Conservation (phyloP, 2,113 vertebrate species). For the Erythrolamprus reginae region DNA sequence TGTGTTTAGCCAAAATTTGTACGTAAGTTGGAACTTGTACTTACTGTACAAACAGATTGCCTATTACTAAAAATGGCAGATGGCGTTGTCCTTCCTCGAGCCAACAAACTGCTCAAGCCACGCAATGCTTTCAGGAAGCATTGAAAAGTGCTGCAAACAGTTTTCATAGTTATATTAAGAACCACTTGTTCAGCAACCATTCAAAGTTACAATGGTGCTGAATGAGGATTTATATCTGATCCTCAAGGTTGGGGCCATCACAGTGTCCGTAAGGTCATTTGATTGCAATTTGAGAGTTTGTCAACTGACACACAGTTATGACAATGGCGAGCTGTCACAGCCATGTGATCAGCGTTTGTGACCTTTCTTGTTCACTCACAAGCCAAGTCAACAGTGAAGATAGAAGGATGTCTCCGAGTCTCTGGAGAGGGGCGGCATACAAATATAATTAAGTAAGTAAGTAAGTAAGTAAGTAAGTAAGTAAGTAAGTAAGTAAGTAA, state of each 20-base stretch:
- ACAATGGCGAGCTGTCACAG: background rate
- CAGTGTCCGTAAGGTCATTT: background rate
- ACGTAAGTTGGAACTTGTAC: background rate
- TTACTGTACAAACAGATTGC: background rate
- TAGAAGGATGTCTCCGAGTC: too few species aligned
- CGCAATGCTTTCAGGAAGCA: background rate
- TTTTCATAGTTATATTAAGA: background rate
- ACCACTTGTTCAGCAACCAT: background rate
- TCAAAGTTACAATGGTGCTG: background rate
- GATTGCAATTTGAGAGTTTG: background rate
- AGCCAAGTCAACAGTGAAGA: background rate
- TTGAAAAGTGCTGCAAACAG: background rate
- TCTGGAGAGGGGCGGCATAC: too few species aligned
- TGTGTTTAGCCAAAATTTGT: background rate
- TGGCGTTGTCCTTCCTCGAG: background rate
- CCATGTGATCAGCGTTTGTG: background rate
- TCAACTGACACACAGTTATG: background rate
- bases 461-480: too few species aligned
- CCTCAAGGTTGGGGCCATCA: background rate
- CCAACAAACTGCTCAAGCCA: background rate
- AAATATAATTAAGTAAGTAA: too few species aligned
- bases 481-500: too few species aligned
- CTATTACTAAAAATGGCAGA: background rate
- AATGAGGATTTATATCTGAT: background rate
- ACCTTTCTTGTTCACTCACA: background rate